Conservation (phyloP, 2,888 invertebrate species). For the Lutraria lutraria region DNA sequence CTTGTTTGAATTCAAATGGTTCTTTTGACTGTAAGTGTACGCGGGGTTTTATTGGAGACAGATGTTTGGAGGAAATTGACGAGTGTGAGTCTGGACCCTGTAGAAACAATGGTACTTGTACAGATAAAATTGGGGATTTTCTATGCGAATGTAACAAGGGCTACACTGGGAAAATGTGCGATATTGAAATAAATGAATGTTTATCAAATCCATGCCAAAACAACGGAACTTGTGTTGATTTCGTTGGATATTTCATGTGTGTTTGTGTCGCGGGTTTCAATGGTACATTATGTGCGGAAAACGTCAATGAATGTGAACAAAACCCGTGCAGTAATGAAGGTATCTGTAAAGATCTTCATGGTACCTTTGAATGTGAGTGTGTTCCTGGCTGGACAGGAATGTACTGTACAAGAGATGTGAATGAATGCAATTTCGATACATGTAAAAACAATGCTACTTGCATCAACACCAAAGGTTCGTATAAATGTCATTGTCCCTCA, state of each 20-base stretch:
- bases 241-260: conserved; percentile 30
- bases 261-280: conserved; percentile 38
- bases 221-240: conserved; percentile 36
- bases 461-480: conserved; percentile 42
- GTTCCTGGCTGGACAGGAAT: conserved; percentile 40
- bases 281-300: conserved; percentile 33
- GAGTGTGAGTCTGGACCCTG: conserved; percentile 32
- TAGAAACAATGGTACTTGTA: conserved; percentile 55
- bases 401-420: conserved; percentile 39
- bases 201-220: conserved; percentile 27
- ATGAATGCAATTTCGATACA: conserved; percentile 37
- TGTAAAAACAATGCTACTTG: conserved; percentile 46
- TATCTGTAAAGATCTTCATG: conserved; percentile 31
- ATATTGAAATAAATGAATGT: conserved; percentile 38
- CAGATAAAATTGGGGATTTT: conserved; percentile 63
- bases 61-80: conserved; percentile 30
- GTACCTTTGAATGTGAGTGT: conserved; percentile 41
- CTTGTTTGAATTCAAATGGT: conserved; percentile 41
- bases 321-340: conserved; percentile 39
- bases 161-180: conserved; percentile 50
- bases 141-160: conserved; percentile 68
- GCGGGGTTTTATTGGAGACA: conserved; percentile 24
- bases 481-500: conserved; percentile 31
- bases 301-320: conserved; percentile 48
- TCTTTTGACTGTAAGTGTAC: conserved; percentile 28